These are phyloP conservation scores for Heterodera schachtii DNA, from an alignment of 1,140 invertebrate genomes.

Conservation along the genomic window DNA sequence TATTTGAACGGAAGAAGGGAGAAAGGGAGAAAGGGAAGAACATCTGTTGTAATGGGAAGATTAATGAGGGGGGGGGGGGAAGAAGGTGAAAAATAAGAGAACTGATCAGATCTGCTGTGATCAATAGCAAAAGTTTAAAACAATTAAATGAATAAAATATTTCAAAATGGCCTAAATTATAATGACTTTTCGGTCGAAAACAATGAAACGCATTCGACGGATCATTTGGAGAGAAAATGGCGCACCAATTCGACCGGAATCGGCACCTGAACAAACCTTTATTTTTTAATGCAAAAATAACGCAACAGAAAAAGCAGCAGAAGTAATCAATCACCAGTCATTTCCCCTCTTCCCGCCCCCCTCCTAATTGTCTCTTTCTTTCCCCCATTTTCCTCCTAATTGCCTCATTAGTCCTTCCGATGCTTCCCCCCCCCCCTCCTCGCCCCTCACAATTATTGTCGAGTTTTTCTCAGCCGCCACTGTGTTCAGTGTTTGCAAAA, in stretches of 20 bases:
- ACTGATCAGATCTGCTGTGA: no score
- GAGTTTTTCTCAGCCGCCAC: constrained; percentile 70
- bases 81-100: not conserved
- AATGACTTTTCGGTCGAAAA: no score
- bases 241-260: constrained; percentile 27
- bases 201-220: not conserved
- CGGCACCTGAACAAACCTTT: constrained; percentile 15
- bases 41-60: not conserved
- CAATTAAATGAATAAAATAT: no score
- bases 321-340: no score
- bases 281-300: not conserved
- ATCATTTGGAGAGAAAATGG: constrained; percentile 27
- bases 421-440: no score
- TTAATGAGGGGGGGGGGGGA: not conserved
- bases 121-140: no score
- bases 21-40: not conserved
- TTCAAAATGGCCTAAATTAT: no score
- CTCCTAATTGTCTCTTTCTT: no score
- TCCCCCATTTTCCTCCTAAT: no score
- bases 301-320: no score
- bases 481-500: constrained; percentile 83
- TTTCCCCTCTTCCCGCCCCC: not conserved
- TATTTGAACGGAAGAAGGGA: not conserved
- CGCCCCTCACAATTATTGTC: constrained; percentile 32
- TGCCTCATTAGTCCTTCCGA: no score